A percentile compares a stretch with the other conserved stretches of the same genome.
phyloP scores from a whole-genome alignment of 2,888 invertebrate genomes.

The Deilephila porcellus region DNA sequence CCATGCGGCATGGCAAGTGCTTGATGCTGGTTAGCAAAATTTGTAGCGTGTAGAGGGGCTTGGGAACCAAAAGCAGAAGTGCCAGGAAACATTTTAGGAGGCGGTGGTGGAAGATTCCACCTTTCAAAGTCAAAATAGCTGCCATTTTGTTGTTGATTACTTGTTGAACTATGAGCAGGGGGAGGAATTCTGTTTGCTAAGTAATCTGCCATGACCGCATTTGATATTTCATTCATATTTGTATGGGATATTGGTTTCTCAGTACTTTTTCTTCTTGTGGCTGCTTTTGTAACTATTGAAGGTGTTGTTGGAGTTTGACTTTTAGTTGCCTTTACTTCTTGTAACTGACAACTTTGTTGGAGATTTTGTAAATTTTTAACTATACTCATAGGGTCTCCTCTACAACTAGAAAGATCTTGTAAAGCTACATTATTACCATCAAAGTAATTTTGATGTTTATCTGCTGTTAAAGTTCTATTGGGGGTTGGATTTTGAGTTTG shows the following conservation, averaged over 20 bases:
- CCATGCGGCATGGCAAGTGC: slow-evolving; percentile 88
- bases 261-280: slow-evolving; percentile 85
- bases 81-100: slow-evolving; percentile 88
- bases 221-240: slow-evolving; percentile 83
- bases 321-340: slow-evolving; percentile 82
- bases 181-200: slow-evolving; percentile 87
- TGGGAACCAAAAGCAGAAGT: slow-evolving; percentile 85
- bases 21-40: slow-evolving; percentile 86
- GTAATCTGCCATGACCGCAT: slow-evolving; percentile 83
- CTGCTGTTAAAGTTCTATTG: slow-evolving; percentile 70
- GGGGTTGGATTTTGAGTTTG: slow-evolving; percentile 77
- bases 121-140: slow-evolving; percentile 92
- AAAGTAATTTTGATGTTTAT: slow-evolving; percentile 86
- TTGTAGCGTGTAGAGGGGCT: slow-evolving; percentile 82
- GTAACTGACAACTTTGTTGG: slow-evolving; percentile 85
- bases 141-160: slow-evolving; percentile 86
- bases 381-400: slow-evolving; percentile 91
- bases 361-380: slow-evolving; percentile 88
- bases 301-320: slow-evolving; percentile 63
- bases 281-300: slow-evolving; percentile 57
- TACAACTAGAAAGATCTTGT: slow-evolving; percentile 89
- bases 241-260: slow-evolving; percentile 78
- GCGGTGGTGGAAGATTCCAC: slow-evolving; percentile 90
- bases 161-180: slow-evolving; percentile 88
- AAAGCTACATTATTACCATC: slow-evolving; percentile 86